A percentile compares a stretch with the other conserved stretches of the same genome.
Conservation (phyloP, 2,888 invertebrate species). For the Coronaproctus castanopsis region DNA sequence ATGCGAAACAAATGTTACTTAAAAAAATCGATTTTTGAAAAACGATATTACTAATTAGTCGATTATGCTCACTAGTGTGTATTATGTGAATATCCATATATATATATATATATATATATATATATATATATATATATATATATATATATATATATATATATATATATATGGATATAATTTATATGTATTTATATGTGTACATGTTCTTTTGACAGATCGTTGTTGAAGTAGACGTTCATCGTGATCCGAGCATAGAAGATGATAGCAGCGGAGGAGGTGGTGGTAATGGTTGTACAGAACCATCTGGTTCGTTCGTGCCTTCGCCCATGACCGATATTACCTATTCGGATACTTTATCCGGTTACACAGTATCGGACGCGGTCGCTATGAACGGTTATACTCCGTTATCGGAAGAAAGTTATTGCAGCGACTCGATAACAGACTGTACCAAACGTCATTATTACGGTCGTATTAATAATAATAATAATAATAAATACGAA, state of each 20-base stretch:
- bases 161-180: no score
- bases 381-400: constrained; percentile 21
- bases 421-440: constrained; percentile 2
- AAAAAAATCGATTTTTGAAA: no score
- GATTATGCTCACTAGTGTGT: no score
- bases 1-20: no score
- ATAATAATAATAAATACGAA: constrained; percentile 18
- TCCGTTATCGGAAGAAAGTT: constrained; percentile 20
- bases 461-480: background rate
- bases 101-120: no score
- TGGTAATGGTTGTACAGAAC: background rate
- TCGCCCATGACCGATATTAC: constrained; percentile 22
- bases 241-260: constrained; percentile 7
- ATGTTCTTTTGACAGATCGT: constrained; percentile 25
- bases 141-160: no score
- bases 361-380: constrained; percentile 18
- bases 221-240: constrained; percentile 29
- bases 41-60: no score
- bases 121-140: no score
- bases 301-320: constrained; percentile 16
- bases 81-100: no score
- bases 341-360: constrained; percentile 21
- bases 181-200: no score
- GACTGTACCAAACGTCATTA: constrained; percentile 2
- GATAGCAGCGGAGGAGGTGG: no score